Conservation (phyloP, 2,888 invertebrate genomes). For the Cerceris ruficornis region DNA sequence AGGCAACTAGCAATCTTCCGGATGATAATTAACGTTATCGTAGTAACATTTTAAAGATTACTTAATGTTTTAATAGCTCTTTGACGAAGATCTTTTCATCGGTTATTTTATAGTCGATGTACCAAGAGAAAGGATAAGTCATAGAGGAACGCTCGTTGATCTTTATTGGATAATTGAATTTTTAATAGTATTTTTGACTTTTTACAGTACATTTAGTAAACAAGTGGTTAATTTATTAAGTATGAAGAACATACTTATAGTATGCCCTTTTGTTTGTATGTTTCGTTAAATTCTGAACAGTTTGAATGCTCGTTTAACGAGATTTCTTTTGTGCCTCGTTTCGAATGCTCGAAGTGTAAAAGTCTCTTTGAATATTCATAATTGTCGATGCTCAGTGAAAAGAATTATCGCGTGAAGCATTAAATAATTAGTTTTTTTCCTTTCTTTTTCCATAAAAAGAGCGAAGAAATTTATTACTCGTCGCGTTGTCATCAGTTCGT, state of each 20-base stretch:
- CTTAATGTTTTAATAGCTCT: no score
- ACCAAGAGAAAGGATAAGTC: no score
- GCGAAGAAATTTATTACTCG: conserved; percentile 5
- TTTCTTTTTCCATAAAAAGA: conserved; percentile 13
- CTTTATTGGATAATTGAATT: no score
- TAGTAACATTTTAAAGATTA: no score
- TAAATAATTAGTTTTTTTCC: conserved; percentile 7
- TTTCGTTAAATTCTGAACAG: neutral
- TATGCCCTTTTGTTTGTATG: no score
- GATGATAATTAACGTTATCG: neutral
- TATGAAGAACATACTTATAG: no score
- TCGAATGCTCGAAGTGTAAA: neutral
- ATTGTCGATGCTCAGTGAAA: neutral
- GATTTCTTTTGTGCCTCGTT: conserved; percentile 6
- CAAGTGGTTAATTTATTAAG: no score
- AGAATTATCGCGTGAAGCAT: conserved; percentile 3
- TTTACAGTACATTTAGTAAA: no score
- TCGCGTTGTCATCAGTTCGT: neutral
- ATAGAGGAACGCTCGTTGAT: no score
- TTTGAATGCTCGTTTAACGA: conserved; percentile 14
- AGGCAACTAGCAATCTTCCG: neutral
- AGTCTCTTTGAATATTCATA: neutral
- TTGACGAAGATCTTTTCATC: no score
- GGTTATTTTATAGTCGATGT: no score
- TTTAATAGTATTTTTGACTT: no score